phyloP scores from a whole-genome alignment of 2,797 vertebrate species.

The Parauchenoglanis ngamensis region DNA sequence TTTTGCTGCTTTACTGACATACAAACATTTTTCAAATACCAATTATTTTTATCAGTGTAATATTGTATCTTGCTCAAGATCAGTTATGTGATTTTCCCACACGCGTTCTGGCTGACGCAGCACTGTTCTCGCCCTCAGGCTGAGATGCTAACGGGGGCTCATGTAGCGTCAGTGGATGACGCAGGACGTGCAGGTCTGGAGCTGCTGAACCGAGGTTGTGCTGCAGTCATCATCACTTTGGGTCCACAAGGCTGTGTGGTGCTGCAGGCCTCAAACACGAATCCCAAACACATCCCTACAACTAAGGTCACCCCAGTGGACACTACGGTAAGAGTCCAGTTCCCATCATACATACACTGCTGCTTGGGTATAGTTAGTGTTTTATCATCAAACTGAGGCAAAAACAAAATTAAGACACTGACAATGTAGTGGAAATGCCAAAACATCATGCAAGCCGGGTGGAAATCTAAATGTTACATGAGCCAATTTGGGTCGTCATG shows the following conservation, averaged over 20 bases:
- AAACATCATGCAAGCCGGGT: conserved; percentile 6
- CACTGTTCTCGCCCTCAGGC: conserved; percentile 73
- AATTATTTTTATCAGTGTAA: background rate
- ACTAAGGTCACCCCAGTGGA: conserved; percentile 82
- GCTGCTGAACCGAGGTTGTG: conserved; percentile 84
- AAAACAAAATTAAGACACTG: background rate
- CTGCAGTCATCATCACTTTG: conserved; percentile 83
- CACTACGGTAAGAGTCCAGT: conserved; percentile 85
- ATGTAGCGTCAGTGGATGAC: conserved; percentile 75
- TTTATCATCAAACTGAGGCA: background rate
- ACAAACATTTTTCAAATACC: no score
- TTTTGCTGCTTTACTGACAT: no score
- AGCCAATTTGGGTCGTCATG: background rate
- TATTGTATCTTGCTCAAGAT: background rate
- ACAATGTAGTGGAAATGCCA: background rate
- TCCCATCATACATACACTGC: background rate
- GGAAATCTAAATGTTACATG: background rate
- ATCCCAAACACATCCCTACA: conserved; percentile 80
- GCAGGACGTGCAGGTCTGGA: conserved; percentile 75
- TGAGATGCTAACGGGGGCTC: conserved; percentile 84
- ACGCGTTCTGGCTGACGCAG: conserved; percentile 10
- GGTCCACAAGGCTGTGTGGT: conserved; percentile 90
- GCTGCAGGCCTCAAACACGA: conserved; percentile 72
- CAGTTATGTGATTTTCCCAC: conserved; percentile 7
- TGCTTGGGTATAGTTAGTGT: background rate